These are phyloP conservation scores for Natrix natrix DNA, from an alignment of 2,797 vertebrate genomes.

Conservation along the genomic window DNA sequence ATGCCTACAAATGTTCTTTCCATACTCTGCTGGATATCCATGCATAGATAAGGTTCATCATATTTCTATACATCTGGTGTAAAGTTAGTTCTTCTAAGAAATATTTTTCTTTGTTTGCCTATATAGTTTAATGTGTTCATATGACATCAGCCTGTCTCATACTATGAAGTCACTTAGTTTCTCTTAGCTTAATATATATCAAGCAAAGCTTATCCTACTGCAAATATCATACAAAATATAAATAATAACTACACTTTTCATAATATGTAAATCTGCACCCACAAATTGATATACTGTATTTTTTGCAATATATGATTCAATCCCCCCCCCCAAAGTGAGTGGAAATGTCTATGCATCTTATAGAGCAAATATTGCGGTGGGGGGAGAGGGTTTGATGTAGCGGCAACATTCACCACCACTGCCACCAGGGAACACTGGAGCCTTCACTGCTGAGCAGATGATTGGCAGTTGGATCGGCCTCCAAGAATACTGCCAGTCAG, in stretches of 20 bases:
- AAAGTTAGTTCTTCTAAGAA: neutral
- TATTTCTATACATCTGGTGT: neutral
- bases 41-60: neutral
- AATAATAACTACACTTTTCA: neutral
- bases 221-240: neutral
- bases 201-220: neutral
- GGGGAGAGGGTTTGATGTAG: too few relatives aligned
- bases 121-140: neutral
- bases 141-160: neutral
- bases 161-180: neutral
- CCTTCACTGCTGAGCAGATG: too few relatives aligned
- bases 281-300: neutral
- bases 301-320: too few relatives aligned
- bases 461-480: too few relatives aligned
- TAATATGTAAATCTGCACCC: neutral
- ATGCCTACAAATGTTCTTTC: neutral
- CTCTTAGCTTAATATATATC: neutral
- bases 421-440: too few relatives aligned
- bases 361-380: too few relatives aligned
- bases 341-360: too few relatives aligned
- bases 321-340: too few relatives aligned
- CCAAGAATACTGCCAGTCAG: too few relatives aligned
- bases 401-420: too few relatives aligned
- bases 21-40: neutral
- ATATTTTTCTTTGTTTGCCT: neutral